phyloP scores from a whole-genome alignment of 2,113 vertebrate genomes.

The Cyphomyrus discorhynchus region DNA sequence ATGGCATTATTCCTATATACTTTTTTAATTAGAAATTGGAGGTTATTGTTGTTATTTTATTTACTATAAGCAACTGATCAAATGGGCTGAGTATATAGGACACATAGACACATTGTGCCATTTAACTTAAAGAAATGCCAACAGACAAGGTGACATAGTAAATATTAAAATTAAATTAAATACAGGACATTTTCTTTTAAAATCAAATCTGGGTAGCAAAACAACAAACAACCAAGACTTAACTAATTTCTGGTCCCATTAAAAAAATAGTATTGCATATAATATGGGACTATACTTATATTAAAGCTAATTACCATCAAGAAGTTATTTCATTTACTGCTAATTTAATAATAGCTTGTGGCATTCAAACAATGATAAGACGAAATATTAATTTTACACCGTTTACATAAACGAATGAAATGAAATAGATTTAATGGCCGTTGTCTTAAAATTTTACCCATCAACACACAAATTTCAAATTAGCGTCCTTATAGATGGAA shows the following conservation, averaged over 20 bases:
- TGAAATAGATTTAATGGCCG: neutral
- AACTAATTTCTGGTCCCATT: neutral
- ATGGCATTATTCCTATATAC: slow-evolving; percentile 25
- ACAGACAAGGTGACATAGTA: neutral
- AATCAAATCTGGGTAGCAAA: neutral
- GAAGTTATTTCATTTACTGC: neutral
- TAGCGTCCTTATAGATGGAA: neutral
- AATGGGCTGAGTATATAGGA: neutral
- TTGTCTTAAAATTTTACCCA: neutral
- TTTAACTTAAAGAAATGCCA: neutral
- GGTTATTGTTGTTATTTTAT: slow-evolving; percentile 28
- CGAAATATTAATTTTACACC: neutral
- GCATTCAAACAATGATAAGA: neutral
- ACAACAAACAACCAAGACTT: neutral
- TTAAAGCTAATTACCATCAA: neutral
- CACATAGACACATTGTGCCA: neutral
- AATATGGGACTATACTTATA: neutral
- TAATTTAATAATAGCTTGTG: neutral
- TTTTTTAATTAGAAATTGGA: slow-evolving; percentile 31
- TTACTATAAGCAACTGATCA: neutral
- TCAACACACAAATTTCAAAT: neutral
- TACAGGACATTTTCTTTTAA: neutral
- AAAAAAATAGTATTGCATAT: neutral
- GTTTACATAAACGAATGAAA: neutral
- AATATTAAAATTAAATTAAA: neutral